phyloP scores from a whole-genome alignment of 2,113 vertebrate species.

The Myiopsitta monachus region DNA sequence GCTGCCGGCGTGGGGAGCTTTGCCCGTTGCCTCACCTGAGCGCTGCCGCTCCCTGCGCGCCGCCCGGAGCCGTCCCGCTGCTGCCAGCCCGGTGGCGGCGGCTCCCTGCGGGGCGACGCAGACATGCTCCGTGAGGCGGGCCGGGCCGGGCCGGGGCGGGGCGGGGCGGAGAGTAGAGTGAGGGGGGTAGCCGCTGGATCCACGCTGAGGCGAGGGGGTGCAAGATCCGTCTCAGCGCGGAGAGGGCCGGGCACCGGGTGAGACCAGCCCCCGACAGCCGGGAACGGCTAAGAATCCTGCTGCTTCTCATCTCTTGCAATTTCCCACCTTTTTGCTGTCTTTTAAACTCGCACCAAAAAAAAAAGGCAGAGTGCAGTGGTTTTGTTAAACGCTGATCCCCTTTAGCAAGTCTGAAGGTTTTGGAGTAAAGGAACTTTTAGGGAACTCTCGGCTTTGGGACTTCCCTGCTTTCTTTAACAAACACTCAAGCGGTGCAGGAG shows the following conservation, averaged over 20 bases:
- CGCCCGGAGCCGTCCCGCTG: not conserved
- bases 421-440: not conserved
- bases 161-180: too few species aligned
- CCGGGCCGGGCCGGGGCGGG: not conserved
- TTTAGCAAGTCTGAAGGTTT: not conserved
- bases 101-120: not conserved
- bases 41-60: not conserved
- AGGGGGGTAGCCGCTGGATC: not conserved
- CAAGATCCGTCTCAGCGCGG: too few species aligned
- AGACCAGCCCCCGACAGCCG: accelerated
- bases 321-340: not conserved
- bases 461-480: not conserved
- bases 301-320: not conserved
- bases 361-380: not conserved
- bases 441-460: not conserved
- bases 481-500: accelerated
- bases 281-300: not conserved
- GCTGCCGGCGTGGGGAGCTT: too few species aligned
- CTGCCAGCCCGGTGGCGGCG: not conserved
- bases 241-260: accelerated
- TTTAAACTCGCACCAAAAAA: not conserved
- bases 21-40: not conserved
- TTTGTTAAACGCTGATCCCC: not conserved
- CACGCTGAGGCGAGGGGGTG: not conserved
- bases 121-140: not conserved